Conservation (phyloP, 2,797 vertebrate species). For the Pipistrellus kuhlii region DNA sequence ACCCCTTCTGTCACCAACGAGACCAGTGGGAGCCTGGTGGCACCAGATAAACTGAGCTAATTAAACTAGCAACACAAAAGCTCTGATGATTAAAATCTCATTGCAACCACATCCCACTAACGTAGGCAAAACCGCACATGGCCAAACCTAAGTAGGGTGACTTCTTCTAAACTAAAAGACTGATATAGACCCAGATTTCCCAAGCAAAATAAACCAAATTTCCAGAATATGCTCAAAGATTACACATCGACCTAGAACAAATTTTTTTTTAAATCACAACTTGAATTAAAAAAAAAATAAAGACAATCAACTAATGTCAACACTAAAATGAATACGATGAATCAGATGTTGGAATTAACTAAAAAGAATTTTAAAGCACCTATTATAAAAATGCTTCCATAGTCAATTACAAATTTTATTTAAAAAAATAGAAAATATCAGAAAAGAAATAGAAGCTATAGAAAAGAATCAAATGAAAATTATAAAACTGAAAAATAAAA, state of each 20-base stretch:
- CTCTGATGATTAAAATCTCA: neutral
- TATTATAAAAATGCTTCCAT: constrained; percentile 35
- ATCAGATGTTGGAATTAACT: neutral
- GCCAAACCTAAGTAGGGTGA: neutral
- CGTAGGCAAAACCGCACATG: neutral
- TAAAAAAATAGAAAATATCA: neutral
- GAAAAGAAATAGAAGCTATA: neutral
- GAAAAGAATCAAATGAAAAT: neutral
- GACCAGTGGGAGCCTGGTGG: neutral
- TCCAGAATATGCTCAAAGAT: neutral
- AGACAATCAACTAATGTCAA: neutral
- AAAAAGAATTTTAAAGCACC: constrained; percentile 5
- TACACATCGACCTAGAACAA: neutral
- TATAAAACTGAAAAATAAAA: constrained; percentile 17
- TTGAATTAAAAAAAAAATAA: neutral
- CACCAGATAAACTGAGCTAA: neutral
- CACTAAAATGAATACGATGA: constrained; percentile 33
- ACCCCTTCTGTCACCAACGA: neutral
- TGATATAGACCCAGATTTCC: neutral
- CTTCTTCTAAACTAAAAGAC: neutral
- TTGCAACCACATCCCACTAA: neutral
- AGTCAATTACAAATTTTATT: constrained; percentile 9
- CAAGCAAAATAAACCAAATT: neutral
- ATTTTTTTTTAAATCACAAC: neutral
- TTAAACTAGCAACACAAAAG: neutral